A percentile compares a stretch with the other conserved stretches of the same genome.
Conservation (phyloP, 2,888 invertebrate genomes). For the Cheilosia grossa region DNA sequence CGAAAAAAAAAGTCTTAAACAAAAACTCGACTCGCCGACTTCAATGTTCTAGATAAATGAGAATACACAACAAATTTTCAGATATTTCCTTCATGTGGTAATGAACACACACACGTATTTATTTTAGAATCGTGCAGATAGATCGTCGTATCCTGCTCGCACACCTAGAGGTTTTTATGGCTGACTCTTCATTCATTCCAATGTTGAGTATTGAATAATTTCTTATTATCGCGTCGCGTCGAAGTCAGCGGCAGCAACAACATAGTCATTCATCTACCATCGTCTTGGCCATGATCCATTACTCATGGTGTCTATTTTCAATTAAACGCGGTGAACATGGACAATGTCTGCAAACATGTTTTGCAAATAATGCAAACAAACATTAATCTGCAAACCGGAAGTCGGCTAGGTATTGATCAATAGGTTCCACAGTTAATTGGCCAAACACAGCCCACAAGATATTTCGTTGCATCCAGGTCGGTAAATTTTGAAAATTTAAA, state of each 20-base stretch:
- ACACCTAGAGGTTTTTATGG: slow-evolving; percentile 1
- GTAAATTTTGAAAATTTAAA: background rate
- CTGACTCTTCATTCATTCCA: slow-evolving; percentile 42
- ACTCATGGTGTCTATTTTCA: slow-evolving; percentile 71
- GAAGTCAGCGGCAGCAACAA: slow-evolving; percentile 43
- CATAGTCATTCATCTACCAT: slow-evolving; percentile 51
- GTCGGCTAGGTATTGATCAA: background rate
- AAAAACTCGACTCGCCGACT: slow-evolving; percentile 71
- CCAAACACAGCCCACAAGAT: slow-evolving; percentile 22
- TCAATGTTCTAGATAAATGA: slow-evolving; percentile 74
- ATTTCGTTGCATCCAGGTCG: background rate
- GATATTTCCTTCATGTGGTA: slow-evolving; percentile 67
- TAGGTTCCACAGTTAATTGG: slow-evolving; percentile 35
- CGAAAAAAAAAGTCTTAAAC: slow-evolving; percentile 26
- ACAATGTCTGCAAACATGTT: slow-evolving; percentile 20
- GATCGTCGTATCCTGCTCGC: slow-evolving; percentile 43
- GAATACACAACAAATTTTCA: slow-evolving; percentile 64
- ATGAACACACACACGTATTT: slow-evolving; percentile 60
- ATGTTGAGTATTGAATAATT: slow-evolving; percentile 26
- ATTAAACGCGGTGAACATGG: slow-evolving; percentile 1
- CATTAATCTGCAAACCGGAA: slow-evolving; percentile 6
- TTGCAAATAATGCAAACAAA: slow-evolving; percentile 5
- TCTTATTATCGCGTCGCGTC: slow-evolving; percentile 39
- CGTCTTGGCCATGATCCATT: slow-evolving; percentile 61
- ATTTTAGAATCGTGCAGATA: slow-evolving; percentile 42